Evolutionary conservation across 2,113 vertebrate genomes (phyloP), one percentile per base, ranked within the genome.

Genomic region (Saccopteryx bilineata): DNA sequence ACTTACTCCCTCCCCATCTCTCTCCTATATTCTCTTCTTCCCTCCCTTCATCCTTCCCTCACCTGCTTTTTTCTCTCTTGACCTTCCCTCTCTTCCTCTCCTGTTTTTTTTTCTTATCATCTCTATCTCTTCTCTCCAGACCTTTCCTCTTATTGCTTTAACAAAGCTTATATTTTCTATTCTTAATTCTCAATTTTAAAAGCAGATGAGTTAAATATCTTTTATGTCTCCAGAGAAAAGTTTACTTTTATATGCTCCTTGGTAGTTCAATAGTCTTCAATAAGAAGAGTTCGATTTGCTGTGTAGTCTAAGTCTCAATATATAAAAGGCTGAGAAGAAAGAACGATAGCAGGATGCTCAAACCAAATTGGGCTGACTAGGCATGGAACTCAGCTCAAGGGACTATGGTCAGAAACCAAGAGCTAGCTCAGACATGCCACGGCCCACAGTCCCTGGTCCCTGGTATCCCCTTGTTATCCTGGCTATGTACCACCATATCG

Each of bases 181-280:
- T 89, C 39, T 94, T 93, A 94, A 85, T 78, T 86, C 68, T 92
- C 71, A 90, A 87, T 87, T 92, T 92, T 85, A 60, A 96, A 96
- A 81, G 52, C 24, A 96, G n/a, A 91, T 58, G 28, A 69, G 23
- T 24, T 94, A 82, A 96, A 66, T n/a, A 75, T 1, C 23, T 80
- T 69, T 83, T 50, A 5, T 87, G 23, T 96, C 31, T 81, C 66
- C 61, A 93, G 63, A 94, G 63, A 89, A 88, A 93, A 52, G 26
- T 65, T 81, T 85, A 15, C 9, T 74, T 93, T 80, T 46, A 15
- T 31, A 61, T 58, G 46, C 85, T 90, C 79, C 81, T 65, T 89
- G 24, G n/a, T 65, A 71, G 61, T 72, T 83, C 46, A 60, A 82
- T 19, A 82, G 14, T 80, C 23, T 87, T 87, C 50, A 81, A n/a